Conservation (phyloP, 2,888 invertebrate genomes). For the Exocentrus adspersus region DNA sequence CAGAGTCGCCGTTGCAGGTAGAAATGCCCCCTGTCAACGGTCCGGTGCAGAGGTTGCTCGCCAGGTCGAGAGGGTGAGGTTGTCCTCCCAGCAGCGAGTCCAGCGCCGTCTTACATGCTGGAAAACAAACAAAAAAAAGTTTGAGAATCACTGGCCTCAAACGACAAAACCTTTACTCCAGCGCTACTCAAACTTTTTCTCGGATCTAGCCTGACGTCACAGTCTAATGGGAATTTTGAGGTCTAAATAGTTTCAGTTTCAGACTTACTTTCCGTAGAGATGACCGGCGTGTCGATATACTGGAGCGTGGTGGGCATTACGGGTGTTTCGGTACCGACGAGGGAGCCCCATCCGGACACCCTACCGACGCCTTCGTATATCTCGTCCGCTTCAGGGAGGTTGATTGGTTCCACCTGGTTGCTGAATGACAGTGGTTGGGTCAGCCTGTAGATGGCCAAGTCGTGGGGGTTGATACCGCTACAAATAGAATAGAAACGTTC, state of each 20-base stretch:
- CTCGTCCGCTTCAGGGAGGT: not conserved
- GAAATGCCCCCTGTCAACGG: constrained; percentile 64
- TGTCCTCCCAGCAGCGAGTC: not conserved
- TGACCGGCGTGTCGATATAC: not conserved
- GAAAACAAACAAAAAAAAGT: no score
- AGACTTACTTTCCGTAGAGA: not conserved
- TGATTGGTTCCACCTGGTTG: not conserved
- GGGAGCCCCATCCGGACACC: constrained; percentile 10
- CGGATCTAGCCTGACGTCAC: no score
- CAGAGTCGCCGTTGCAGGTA: constrained; percentile 69
- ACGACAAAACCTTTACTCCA: no score
- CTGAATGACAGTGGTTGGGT: not conserved
- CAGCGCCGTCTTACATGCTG: not conserved
- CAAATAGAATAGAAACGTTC: no score
- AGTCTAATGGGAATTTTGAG: not conserved
- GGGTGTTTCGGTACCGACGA: not conserved
- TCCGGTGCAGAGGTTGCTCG: constrained; percentile 68
- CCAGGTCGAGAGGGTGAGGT: constrained; percentile 20
- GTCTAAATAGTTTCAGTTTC: not conserved
- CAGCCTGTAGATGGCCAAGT: constrained; percentile 5
- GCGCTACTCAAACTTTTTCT: no score
- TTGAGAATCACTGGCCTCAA: no score
- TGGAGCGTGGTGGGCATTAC: constrained; percentile 11
- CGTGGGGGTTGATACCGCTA: constrained; percentile 1
- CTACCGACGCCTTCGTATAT: not conserved